Percentiles rank a stretch among this genome's conserved stretches.
Conservation (phyloP, 2,888 invertebrate genomes). For the Drosophila mulleri region DNA sequence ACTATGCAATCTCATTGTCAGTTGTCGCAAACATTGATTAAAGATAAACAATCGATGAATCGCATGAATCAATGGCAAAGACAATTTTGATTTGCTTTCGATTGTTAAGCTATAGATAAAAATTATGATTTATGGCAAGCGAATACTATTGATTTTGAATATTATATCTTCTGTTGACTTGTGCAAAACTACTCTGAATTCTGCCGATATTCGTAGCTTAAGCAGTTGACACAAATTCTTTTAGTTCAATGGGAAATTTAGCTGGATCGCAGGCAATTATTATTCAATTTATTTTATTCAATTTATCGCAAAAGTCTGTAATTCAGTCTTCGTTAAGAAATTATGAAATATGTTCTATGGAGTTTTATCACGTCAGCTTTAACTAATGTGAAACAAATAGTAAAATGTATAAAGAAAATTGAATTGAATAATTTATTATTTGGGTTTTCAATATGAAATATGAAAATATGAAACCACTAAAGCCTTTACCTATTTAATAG, state of each 20-base stretch:
- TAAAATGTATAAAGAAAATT: too few species aligned
- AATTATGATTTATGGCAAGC: not conserved
- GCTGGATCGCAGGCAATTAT: not conserved
- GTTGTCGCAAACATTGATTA: constrained; percentile 35
- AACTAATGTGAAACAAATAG: too few species aligned
- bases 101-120: too few species aligned
- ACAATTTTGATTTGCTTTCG: not conserved
- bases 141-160: not conserved
- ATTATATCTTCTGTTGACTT: not conserved
- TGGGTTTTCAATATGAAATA: too few species aligned
- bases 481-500: not conserved
- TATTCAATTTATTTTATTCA: not conserved
- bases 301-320: too few species aligned
- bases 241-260: not conserved
- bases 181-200: not conserved
- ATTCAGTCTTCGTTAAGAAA: too few species aligned
- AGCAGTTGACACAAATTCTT: not conserved
- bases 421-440: too few species aligned
- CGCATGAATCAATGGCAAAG: not conserved
- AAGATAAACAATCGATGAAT: constrained; percentile 47
- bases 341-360: too few species aligned
- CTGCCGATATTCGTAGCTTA: not conserved
- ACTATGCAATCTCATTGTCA: constrained; percentile 24
- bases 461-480: too few species aligned
- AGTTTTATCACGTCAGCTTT: not conserved